phyloP scores from a whole-genome alignment of 1,140 invertebrate species.

The Drosophila albomicans region DNA sequence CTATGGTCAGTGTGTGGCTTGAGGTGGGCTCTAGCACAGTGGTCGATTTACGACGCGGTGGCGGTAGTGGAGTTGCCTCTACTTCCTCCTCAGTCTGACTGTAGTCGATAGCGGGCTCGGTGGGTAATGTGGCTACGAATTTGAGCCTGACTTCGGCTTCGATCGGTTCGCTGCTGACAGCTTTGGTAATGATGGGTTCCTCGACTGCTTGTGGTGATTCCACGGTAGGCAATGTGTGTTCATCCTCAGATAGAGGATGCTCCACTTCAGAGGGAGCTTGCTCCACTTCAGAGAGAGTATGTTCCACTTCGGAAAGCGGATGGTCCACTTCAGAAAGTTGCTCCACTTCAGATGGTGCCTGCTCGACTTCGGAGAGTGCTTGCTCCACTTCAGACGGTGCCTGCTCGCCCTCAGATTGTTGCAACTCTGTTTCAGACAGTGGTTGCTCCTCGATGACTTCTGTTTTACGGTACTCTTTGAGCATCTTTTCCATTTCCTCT shows the following conservation, averaged over 20 bases:
- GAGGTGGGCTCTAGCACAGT: constrained; percentile 58
- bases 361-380: constrained; percentile 29
- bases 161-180: constrained; percentile 54
- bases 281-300: constrained; percentile 35
- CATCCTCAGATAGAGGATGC: constrained; percentile 37
- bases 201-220: constrained; percentile 16
- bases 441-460: constrained; percentile 49
- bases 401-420: constrained; percentile 44
- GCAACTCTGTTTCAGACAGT: constrained; percentile 46
- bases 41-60: constrained; percentile 75
- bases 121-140: constrained; percentile 62
- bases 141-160: constrained; percentile 61
- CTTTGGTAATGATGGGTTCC: constrained; percentile 28
- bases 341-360: constrained; percentile 32
- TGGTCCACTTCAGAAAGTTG: constrained; percentile 39
- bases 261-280: constrained; percentile 30
- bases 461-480: constrained; percentile 60
- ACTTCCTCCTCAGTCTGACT: constrained; percentile 15
- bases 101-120: constrained; percentile 50
- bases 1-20: constrained; percentile 41
- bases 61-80: constrained; percentile 62
- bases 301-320: constrained; percentile 29
- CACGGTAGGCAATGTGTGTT: constrained; percentile 3
- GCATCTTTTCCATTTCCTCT: constrained; percentile 67
- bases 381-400: constrained; percentile 43